A percentile compares a stretch with the other conserved stretches of the same genome.
These are phyloP conservation scores for Patagioenas fasciata DNA, from an alignment of 2,113 vertebrate species.

Conservation along the genomic window DNA sequence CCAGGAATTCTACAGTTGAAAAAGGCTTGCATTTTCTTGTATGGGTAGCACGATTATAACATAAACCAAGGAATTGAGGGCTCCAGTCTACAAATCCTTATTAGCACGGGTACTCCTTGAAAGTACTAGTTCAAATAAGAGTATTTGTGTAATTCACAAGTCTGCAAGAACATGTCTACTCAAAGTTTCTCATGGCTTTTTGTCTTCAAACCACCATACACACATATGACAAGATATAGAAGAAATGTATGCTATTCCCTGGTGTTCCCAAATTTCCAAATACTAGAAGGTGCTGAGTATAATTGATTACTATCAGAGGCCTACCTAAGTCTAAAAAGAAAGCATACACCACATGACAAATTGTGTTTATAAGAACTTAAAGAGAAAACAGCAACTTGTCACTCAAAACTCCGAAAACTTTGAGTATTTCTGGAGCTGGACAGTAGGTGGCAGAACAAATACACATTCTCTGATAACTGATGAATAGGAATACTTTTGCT, in stretches of 20 bases:
- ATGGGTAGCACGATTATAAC: neutral
- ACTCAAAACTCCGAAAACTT: neutral
- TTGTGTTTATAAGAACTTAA: neutral
- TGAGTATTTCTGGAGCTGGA: neutral
- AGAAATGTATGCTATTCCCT: neutral
- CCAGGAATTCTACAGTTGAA: neutral
- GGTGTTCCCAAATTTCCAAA: neutral
- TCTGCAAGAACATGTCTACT: neutral
- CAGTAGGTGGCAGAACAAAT: constrained; percentile 63
- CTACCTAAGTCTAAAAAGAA: neutral
- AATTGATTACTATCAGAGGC: neutral
- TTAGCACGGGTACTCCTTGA: neutral
- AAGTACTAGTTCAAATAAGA: neutral
- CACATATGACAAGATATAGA: neutral
- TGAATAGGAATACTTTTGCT: accelerated
- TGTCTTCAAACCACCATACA: neutral
- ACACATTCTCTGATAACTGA: neutral
- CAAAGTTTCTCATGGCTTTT: neutral
- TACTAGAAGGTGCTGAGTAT: neutral
- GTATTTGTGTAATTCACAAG: neutral
- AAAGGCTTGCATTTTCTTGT: neutral
- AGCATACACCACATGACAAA: neutral
- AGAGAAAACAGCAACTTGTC: neutral
- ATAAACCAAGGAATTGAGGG: neutral
- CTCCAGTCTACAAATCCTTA: neutral